Percentiles rank a stretch among this genome's conserved stretches.
These are phyloP conservation scores for Lochmaea crataegi DNA, from an alignment of 2,888 invertebrate species.

Conservation along the genomic window DNA sequence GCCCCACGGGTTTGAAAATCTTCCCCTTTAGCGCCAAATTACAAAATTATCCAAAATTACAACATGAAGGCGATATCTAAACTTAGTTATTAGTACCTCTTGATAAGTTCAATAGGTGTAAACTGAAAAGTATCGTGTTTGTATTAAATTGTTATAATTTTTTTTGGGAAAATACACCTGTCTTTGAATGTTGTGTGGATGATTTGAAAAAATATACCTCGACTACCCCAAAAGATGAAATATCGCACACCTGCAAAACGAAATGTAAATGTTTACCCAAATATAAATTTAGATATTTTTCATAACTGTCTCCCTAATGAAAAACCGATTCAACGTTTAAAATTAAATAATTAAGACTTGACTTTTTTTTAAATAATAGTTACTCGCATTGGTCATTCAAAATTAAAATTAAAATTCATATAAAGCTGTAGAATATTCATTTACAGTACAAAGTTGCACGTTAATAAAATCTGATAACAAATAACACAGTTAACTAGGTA, in stretches of 20 bases:
- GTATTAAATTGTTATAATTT: slow-evolving; percentile 43
- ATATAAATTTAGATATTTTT: slow-evolving; percentile 46
- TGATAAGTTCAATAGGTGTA: slow-evolving; percentile 38
- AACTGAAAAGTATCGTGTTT: slow-evolving; percentile 48
- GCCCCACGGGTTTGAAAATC: slow-evolving; percentile 22
- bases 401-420: not conserved
- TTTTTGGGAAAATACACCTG: slow-evolving; percentile 21
- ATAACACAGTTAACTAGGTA: too few species aligned
- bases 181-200: slow-evolving; percentile 10
- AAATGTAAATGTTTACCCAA: slow-evolving; percentile 46
- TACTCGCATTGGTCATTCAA: not conserved
- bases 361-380: slow-evolving; percentile 8
- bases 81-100: slow-evolving; percentile 38
- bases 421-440: too few species aligned
- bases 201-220: slow-evolving; percentile 30
- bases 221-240: slow-evolving; percentile 47
- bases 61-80: slow-evolving; percentile 36
- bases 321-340: slow-evolving; percentile 14
- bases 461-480: too few species aligned
- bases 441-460: too few species aligned
- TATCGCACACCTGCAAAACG: slow-evolving; percentile 50
- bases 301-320: slow-evolving; percentile 37
- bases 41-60: slow-evolving; percentile 31
- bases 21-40: slow-evolving; percentile 29
- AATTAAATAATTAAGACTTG: slow-evolving; percentile 28